Evolutionary conservation across 2,888 invertebrate genomes (phyloP).

Genomic region (Malthinus flaveolus): DNA sequence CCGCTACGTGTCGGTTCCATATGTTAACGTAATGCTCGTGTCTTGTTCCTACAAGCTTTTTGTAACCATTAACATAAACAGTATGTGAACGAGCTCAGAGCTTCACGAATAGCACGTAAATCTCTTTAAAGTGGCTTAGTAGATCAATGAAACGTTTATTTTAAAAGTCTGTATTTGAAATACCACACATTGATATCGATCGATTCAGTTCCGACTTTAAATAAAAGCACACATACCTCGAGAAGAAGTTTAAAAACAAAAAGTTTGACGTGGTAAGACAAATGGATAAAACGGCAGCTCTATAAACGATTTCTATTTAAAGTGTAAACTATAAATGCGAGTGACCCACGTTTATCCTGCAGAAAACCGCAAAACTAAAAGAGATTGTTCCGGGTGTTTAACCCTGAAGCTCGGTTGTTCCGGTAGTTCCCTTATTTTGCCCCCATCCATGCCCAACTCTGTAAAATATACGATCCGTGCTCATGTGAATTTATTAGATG

Average conservation of each 20-base stretch:
- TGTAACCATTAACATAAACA: conserved; percentile 44
- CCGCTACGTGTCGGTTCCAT: conserved; percentile 46
- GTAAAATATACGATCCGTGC: conserved; percentile 35
- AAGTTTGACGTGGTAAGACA: conserved; percentile 16
- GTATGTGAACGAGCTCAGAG: conserved; percentile 34
- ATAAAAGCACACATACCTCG: conserved; percentile 1
- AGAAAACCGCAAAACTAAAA: conserved; percentile 46
- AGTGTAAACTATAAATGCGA: conserved; percentile 37
- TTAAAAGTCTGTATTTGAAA: conserved; percentile 18
- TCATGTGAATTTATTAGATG: conserved; percentile 40
- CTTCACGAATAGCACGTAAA: conserved; percentile 37
- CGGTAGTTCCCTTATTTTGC: conserved; percentile 30
- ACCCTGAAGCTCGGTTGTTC: conserved; percentile 38
- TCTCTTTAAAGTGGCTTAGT: conserved; percentile 22
- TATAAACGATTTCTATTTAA: conserved; percentile 23
- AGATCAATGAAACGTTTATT: conserved; percentile 28
- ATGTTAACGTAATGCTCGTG: conserved; percentile 44
- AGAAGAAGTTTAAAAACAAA: conserved; percentile 9
- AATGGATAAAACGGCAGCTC: conserved; percentile 13
- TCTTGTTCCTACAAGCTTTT: conserved; percentile 43
- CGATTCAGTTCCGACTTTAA: conserved; percentile 6
- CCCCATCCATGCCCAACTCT: conserved; percentile 22
- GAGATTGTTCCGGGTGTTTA: conserved; percentile 47
- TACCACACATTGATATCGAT: conserved; percentile 12
- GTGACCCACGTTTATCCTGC: conserved; percentile 42